These are phyloP conservation scores for Acanthis flammea DNA, from an alignment of 2,797 vertebrate genomes.

Conservation along the genomic window DNA sequence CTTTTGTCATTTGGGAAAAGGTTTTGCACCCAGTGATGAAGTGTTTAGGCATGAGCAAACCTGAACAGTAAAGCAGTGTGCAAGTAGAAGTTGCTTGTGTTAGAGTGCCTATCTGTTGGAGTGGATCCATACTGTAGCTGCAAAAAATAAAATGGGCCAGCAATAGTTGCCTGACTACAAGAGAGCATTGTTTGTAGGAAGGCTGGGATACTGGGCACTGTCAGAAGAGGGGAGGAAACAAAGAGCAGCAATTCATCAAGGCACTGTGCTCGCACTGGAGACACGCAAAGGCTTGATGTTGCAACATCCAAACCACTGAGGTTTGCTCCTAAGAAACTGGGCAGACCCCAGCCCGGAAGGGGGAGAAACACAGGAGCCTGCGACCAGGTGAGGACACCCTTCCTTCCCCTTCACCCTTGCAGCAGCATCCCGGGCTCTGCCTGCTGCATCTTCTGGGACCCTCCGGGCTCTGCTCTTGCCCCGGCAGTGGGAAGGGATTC, in stretches of 20 bases:
- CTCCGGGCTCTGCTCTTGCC: neutral
- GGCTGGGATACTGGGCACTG: slow-evolving; percentile 51
- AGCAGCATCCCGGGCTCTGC: neutral
- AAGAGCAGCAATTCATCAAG: slow-evolving; percentile 58
- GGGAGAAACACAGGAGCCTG: neutral
- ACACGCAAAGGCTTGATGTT: slow-evolving; percentile 4
- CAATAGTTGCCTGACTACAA: slow-evolving; percentile 46
- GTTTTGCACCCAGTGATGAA: neutral
- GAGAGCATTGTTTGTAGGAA: slow-evolving; percentile 26
- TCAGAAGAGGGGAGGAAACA: slow-evolving; percentile 40
- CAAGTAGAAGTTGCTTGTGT: neutral
- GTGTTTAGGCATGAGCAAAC: neutral
- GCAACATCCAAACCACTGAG: neutral
- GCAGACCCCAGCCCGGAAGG: neutral
- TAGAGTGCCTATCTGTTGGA: slow-evolving; percentile 5
- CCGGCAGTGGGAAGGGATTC: neutral
- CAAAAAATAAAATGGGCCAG: slow-evolving; percentile 33
- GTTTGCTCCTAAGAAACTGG: neutral
- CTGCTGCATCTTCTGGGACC: neutral
- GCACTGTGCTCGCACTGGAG: neutral
- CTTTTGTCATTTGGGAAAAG: neutral
- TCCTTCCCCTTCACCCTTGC: neutral
- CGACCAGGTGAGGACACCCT: neutral
- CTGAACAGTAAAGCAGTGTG: neutral
- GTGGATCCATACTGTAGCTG: slow-evolving; percentile 30